Evolutionary conservation across 2,888 invertebrate genomes (phyloP), one percentile per base, ranked within the genome.

Genomic region (Cylindroiulus punctatus): DNA sequence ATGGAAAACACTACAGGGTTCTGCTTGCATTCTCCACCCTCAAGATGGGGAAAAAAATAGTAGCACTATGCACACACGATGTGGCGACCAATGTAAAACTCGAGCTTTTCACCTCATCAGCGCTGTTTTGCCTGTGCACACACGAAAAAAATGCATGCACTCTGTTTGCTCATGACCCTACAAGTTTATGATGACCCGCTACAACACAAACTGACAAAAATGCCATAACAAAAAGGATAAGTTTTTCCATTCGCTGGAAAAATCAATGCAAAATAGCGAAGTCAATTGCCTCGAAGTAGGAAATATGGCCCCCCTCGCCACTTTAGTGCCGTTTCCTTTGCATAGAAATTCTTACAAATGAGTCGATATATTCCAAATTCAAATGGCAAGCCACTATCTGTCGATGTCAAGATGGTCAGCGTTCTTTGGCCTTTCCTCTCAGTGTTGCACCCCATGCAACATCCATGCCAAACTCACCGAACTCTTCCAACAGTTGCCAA

Each of bases 101-200:
- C 19, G 57, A n/a, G 57, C 57, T 57, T 57, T 57, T 57, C 57
- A 57, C 57, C 57, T 57, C 57, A 57, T 57, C 57, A 57, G 57
- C 57, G 57, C 57, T n/a, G 57, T 57, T 57, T 57, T 57, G 57
- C 57, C 57, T 57, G 57, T 57, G 57, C 57, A 57, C 57, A 57
- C 57, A 57, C 57, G 22, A 57, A 57, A 57, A 57, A 57, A 57
- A 57, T 57, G 57, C 57, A 57, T n/a, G 57, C 57, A 57, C 57
- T 57, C 57, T 57, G 57, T 57, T 57, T 57, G 57, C 57, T 57
- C 57, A 22, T 57, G 57, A 57, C 57, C 57, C 57, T 57, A 57
- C 57, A 57, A 57, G 57, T 57, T 57, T 57, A 22, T 57, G 57
- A 57, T 57, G 57, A 57, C 57, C 57, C n/a, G 57, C 57, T 57